Percentiles rank a stretch among this genome's conserved stretches.
phyloP scores from a whole-genome alignment of 2,888 invertebrate species.

The Tipula unca region DNA sequence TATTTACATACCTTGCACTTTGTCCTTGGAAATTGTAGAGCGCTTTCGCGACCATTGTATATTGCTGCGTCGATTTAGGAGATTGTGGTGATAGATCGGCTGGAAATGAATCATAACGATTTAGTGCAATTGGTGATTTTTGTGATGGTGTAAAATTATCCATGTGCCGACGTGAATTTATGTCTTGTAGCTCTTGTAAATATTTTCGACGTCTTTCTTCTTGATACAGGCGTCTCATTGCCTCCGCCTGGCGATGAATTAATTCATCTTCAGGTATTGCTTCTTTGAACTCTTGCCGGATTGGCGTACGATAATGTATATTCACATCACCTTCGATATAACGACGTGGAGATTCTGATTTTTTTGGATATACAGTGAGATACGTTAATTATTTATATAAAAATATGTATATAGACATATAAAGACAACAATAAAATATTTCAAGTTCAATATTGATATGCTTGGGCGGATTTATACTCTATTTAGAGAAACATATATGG shows the following conservation, averaged over 20 bases:
- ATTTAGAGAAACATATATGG: neutral
- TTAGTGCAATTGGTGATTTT: slow-evolving; percentile 85
- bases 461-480: neutral
- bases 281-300: slow-evolving; percentile 79
- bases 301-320: slow-evolving; percentile 85
- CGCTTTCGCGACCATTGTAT: slow-evolving; percentile 70
- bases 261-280: slow-evolving; percentile 82
- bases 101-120: slow-evolving; percentile 85
- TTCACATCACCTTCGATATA: slow-evolving; percentile 91
- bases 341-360: slow-evolving; percentile 72
- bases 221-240: slow-evolving; percentile 82
- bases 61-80: slow-evolving; percentile 29
- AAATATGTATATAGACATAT: slow-evolving; percentile 16
- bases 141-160: slow-evolving; percentile 90
- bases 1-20: slow-evolving; percentile 48
- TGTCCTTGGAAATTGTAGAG: slow-evolving; percentile 84
- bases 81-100: slow-evolving; percentile 51
- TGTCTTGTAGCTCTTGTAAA: slow-evolving; percentile 86
- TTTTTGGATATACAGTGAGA: slow-evolving; percentile 25
- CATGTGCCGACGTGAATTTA: slow-evolving; percentile 86
- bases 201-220: slow-evolving; percentile 86
- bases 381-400: slow-evolving; percentile 17
- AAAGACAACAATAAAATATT: slow-evolving; percentile 19
- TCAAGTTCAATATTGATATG: slow-evolving; percentile 10
- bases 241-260: slow-evolving; percentile 77